Evolutionary conservation across 1,140 invertebrate genomes (phyloP).

Genomic region (Lepidurus arcticus): DNA sequence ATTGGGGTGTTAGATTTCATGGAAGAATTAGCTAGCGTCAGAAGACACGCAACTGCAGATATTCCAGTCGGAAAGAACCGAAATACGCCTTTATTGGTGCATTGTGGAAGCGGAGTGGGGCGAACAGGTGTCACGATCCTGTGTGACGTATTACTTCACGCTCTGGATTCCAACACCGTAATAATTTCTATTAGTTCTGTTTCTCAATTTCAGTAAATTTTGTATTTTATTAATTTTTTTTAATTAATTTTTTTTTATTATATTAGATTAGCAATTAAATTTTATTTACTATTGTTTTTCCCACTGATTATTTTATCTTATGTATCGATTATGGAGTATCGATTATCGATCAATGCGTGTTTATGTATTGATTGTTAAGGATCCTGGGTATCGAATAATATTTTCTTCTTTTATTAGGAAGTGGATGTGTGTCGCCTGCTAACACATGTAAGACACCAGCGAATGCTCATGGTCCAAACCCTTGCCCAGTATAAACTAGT

Average conservation of each 20-base stretch:
- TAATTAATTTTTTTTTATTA: conserved; percentile 34
- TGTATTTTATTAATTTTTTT: not conserved
- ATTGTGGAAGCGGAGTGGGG: conserved; percentile 64
- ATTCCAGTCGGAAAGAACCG: conserved; percentile 60
- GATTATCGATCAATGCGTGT: too few species aligned
- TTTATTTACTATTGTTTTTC: too few species aligned
- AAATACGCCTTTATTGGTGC: conserved; percentile 62
- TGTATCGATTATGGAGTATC: too few species aligned
- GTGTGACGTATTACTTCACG: conserved; percentile 70
- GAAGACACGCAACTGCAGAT: conserved; percentile 62
- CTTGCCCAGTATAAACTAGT: conserved; percentile 83
- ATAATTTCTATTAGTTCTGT: conserved; percentile 35
- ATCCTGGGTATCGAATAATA: conserved; percentile 25
- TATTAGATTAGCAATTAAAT: conserved; percentile 28
- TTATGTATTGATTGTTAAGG: conserved; percentile 29
- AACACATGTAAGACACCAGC: conserved; percentile 66
- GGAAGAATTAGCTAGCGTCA: conserved; percentile 75
- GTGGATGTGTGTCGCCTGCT: conserved; percentile 71
- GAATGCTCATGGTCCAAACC: conserved; percentile 78
- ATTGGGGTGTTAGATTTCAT: conserved; percentile 58
- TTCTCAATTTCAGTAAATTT: not conserved
- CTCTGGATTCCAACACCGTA: conserved; percentile 80
- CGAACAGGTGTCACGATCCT: conserved; percentile 70
- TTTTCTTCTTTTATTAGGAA: conserved; percentile 52
- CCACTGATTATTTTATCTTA: too few species aligned